Conservation (phyloP, 2,797 vertebrate genomes). For the Potorous gilbertii region DNA sequence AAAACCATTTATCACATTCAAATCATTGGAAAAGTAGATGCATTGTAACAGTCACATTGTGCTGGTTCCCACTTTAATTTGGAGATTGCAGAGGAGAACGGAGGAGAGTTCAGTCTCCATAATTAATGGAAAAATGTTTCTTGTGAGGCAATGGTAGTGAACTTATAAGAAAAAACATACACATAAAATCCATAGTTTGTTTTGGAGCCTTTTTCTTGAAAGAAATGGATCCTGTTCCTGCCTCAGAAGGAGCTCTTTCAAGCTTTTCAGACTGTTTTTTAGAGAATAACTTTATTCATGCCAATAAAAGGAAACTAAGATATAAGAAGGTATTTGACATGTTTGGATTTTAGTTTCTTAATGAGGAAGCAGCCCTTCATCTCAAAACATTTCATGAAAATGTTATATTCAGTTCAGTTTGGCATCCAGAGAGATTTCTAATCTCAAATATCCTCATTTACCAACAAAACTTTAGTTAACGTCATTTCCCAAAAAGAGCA, state of each 20-base stretch:
- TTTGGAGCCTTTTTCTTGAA: slow-evolving; percentile 56
- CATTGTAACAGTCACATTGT: slow-evolving; percentile 73
- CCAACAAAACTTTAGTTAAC: not conserved
- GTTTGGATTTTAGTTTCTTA: not conserved
- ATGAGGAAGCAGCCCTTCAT: not conserved
- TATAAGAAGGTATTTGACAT: not conserved
- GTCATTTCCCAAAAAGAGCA: not conserved
- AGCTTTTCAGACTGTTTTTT: not conserved
- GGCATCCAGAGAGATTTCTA: not conserved
- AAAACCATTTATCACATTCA: slow-evolving; percentile 81
- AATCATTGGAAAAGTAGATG: slow-evolving; percentile 79
- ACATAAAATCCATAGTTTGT: slow-evolving; percentile 74
- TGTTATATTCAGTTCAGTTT: not conserved
- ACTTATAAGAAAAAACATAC: slow-evolving; percentile 73
- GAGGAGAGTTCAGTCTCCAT: slow-evolving; percentile 82
- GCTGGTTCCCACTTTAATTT: slow-evolving; percentile 71
- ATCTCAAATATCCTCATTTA: not conserved
- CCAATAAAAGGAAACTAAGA: not conserved
- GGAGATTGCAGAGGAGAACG: slow-evolving; percentile 83
- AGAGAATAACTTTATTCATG: not conserved
- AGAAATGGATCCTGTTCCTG: not conserved
- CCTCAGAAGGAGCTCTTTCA: not conserved
- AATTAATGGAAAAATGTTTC: slow-evolving; percentile 77
- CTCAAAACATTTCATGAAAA: not conserved
- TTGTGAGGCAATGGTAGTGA: slow-evolving; percentile 62